Evolutionary conservation across 2,888 invertebrate species (phyloP).

Genomic region (Muscina levida): DNA sequence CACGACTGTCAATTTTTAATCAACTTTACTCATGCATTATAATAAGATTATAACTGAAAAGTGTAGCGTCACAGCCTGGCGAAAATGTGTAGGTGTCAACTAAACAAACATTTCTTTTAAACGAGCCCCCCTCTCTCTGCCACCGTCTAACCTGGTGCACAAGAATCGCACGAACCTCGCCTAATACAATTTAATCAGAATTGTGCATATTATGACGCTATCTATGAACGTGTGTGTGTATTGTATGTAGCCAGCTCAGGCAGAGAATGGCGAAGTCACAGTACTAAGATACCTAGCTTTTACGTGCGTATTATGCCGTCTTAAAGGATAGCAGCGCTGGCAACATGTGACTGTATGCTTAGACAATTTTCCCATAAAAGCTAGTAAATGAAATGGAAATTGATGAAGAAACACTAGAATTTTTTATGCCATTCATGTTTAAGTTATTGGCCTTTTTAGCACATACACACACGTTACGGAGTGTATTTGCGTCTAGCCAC

Average conservation of each 20-base stretch:
- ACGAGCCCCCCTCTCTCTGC: background rate
- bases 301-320: too few relatives aligned
- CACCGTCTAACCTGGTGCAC: background rate
- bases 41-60: constrained; percentile 51
- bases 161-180: constrained; percentile 21
- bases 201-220: constrained; percentile 8
- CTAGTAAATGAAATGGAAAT: constrained; percentile 26
- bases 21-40: constrained; percentile 56
- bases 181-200: constrained; percentile 8
- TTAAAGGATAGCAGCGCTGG: too few relatives aligned
- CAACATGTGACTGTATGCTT: background rate
- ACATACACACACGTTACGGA: constrained; percentile 7
- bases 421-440: background rate
- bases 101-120: constrained; percentile 25
- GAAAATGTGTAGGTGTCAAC: constrained; percentile 19
- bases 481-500: too few relatives aligned
- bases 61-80: constrained; percentile 5
- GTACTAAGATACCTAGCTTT: too few relatives aligned
- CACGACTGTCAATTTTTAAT: constrained; percentile 60
- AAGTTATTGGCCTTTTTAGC: too few relatives aligned
- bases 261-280: too few relatives aligned
- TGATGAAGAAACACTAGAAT: background rate
- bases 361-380: constrained; percentile 23
- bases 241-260: too few relatives aligned
- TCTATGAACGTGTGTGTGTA: constrained; percentile 3